These are phyloP conservation scores for Bubalus kerabau DNA, from an alignment of 2,113 vertebrate species.

Conservation along the genomic window DNA sequence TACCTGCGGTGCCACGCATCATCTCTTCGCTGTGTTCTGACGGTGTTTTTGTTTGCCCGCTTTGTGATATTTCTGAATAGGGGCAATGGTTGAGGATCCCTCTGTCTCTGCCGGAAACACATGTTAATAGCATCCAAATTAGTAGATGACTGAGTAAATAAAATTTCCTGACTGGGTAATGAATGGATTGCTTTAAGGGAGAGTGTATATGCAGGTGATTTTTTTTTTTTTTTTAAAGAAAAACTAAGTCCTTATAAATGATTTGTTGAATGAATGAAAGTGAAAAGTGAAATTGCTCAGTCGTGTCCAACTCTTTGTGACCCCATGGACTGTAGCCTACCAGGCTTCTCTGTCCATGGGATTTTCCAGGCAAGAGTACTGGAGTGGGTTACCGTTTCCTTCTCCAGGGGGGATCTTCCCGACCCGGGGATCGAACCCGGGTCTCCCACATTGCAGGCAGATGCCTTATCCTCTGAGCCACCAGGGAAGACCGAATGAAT, in stretches of 20 bases:
- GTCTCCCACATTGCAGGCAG: not conserved
- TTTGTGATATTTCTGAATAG: not conserved
- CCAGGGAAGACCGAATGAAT: not conserved
- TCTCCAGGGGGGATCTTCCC: no score
- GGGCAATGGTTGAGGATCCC: not conserved
- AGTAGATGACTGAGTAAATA: not conserved
- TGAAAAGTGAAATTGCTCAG: no score
- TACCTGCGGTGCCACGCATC: rapidly evolving
- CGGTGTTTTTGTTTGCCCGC: not conserved
- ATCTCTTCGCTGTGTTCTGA: not conserved
- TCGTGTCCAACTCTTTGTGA: not conserved
- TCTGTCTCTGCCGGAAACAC: not conserved
- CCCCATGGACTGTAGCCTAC: not conserved
- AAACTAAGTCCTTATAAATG: not conserved
- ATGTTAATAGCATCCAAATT: not conserved
- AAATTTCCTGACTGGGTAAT: not conserved
- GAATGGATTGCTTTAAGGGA: not conserved
- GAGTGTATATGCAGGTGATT: not conserved
- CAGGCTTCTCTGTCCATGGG: not conserved
- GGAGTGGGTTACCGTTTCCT: no score
- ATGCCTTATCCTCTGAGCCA: not conserved
- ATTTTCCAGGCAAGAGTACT: not conserved
- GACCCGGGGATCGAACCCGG: not conserved
- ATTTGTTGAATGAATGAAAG: not conserved
- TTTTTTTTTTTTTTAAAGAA: not conserved